Percentiles rank a stretch among this genome's conserved stretches.
These are phyloP conservation scores for Psophia crepitans DNA, from an alignment of 2,113 vertebrate species.

Conservation along the genomic window DNA sequence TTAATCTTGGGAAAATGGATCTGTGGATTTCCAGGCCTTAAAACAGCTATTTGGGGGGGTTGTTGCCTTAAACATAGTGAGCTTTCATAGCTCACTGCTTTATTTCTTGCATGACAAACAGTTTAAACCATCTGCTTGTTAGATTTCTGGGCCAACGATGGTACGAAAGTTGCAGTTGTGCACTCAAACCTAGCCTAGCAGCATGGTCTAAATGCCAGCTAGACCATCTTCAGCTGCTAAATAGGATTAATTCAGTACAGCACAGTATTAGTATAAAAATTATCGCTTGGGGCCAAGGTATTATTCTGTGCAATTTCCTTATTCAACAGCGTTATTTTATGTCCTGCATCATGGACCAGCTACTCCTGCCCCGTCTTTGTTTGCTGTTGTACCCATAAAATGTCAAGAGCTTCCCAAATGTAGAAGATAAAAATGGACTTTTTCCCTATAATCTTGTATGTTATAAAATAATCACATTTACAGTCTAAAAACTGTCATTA, in stretches of 20 bases:
- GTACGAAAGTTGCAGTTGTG: not conserved
- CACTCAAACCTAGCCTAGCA: not conserved
- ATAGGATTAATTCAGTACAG: not conserved
- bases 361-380: not conserved
- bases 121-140: not conserved
- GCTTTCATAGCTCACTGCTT: not conserved
- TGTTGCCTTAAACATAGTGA: not conserved
- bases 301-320: not conserved
- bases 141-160: not conserved
- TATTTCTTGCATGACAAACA: not conserved
- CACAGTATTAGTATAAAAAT: not conserved
- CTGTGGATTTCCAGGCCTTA: not conserved
- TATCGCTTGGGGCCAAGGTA: not conserved
- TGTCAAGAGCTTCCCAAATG: not conserved
- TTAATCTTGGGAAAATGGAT: conserved; percentile 28
- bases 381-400: not conserved
- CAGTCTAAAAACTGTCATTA: not conserved
- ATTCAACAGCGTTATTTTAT: not conserved
- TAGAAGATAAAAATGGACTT: not conserved
- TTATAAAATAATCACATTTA: not conserved
- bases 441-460: not conserved
- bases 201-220: not conserved
- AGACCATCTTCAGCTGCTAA: not conserved
- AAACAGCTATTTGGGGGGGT: not conserved
- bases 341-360: not conserved